Evolutionary conservation across 2,888 invertebrate genomes (phyloP).

Genomic region (Lysandra coridon): DNA sequence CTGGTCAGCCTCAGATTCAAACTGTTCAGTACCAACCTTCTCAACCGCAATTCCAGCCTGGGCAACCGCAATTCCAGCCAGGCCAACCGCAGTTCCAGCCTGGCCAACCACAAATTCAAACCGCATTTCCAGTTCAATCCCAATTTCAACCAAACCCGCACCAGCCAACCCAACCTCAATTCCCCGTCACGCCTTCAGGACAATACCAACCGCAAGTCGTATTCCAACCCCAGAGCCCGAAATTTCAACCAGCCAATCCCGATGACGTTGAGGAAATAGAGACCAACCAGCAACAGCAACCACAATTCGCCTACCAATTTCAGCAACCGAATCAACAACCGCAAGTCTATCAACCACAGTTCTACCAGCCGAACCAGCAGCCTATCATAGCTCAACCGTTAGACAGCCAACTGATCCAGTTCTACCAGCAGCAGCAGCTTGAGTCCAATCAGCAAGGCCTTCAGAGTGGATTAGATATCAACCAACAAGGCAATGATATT

Average conservation of each 20-base stretch:
- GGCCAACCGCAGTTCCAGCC: constrained; percentile 33
- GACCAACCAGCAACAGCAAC: constrained; percentile 45
- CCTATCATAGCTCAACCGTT: constrained; percentile 41
- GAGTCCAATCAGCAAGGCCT: constrained; percentile 44
- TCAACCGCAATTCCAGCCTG: constrained; percentile 44
- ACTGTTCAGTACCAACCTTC: constrained; percentile 35
- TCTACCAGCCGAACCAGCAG: constrained; percentile 39
- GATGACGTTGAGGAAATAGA: constrained; percentile 42
- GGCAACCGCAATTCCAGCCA: constrained; percentile 32
- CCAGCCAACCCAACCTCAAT: constrained; percentile 26
- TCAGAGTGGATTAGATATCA: constrained; percentile 65
- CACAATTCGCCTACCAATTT: constrained; percentile 42
- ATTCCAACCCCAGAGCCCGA: constrained; percentile 33
- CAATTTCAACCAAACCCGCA: constrained; percentile 37
- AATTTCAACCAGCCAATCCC: constrained; percentile 31
- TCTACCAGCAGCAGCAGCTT: constrained; percentile 42
- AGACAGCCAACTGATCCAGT: constrained; percentile 43
- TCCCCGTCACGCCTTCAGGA: constrained; percentile 25
- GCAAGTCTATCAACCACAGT: constrained; percentile 43
- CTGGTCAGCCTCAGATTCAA: constrained; percentile 38
- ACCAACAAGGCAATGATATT: constrained; percentile 66
- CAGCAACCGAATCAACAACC: constrained; percentile 39
- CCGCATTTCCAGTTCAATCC: constrained; percentile 40
- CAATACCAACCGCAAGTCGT: constrained; percentile 36
- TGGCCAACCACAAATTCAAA: constrained; percentile 39